Evolutionary conservation across 2,888 invertebrate genomes (phyloP), one percentile per base, ranked within the genome.

Genomic region (Apodemia hepburni): DNA sequence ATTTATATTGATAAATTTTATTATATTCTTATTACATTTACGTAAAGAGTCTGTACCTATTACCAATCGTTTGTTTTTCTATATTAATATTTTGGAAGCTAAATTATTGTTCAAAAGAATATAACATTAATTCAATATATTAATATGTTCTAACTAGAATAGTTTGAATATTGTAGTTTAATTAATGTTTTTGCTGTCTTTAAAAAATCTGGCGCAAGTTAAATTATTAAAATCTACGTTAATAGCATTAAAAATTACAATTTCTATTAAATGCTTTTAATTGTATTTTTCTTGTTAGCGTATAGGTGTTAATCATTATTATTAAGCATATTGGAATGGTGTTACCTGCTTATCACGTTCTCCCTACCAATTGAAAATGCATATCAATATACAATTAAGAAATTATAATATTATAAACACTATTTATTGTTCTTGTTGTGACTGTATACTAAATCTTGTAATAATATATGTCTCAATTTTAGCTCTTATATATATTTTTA

Each of bases 191-290:
- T 51, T 15, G 11, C 47, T 35, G 2, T 66, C 67, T 70, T 61
- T 66, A 69, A 68, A 66, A 70, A 73, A 79, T 80, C 82, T 83
- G 88, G 82, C 81, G 87, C 84, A 85, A 87, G 84, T 82, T 82
- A 77, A 78, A 76, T 68, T 47, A 57, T 57, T 63, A 7, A 64
- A n/a, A 57, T 45, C 45, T 17, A 27, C 33, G 12, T 45, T 57
- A 29, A 58, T 45, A 33, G 47, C 33, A 22, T 58, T 38, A 11
- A 29, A 17, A 47, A 18, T 33, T 42, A 33, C 58, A 62, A 45
- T 47, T 58, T 42, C 29, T 47, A 47, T 58, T 27, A 45, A 61
- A 61, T 45, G 58, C 51, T 54, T 54, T 54, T 9, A 54, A n/a
- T 27, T 54, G 51, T 54, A 54, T 54, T 54, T 54, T 12, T 54